Evolutionary conservation across 1,140 invertebrate species (phyloP), one percentile per base, ranked within the genome.

Genomic region (Popillia japonica): DNA sequence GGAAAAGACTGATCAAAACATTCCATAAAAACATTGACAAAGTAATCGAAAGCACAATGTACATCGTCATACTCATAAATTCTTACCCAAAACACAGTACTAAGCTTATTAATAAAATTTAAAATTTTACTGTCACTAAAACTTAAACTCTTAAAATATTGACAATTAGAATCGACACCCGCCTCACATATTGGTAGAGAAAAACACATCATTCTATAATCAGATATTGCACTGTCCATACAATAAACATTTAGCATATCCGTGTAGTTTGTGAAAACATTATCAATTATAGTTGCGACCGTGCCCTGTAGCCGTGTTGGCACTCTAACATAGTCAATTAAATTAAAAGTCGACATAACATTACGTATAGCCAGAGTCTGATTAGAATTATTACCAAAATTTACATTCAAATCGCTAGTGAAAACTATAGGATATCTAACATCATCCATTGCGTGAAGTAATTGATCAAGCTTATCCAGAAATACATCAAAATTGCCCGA

Each of bases 301-400:
- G 17, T 68, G 20, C 10, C 64, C 64, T 68, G 64, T 22, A 68
- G 2, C 6, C 64, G 14, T 10, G 64, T 68, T 14, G 64, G 64
- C 20, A 68, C 17, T 68, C 20, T 68, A 68, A 27, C 64, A 68
- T 68, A 27, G 10, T 68, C 64, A 68, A 68, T 27, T 23, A 68
- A 48, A 17, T 48, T 48, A 48, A 48, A 48, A 48, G 10, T 48
- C 10, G 44, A 48, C n/a, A 48, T 48, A 48, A 48, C 44, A 48
- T 48, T 17, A 48, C 44, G 44, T 48, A 48, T 48, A 48, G 2
- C 2, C 10, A 10, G 44, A 14, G n/a, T 17, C n/a, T 34, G 27
- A 4, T 34, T 34, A 2, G 27, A 34, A 34, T 34, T 34, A 34
- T 3, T 48, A 10, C 44, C 10, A 48, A 48, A 48, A 48, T 48